Evolutionary conservation across 2,888 invertebrate species (phyloP).

Genomic region (Troglohyphantes excavatus): DNA sequence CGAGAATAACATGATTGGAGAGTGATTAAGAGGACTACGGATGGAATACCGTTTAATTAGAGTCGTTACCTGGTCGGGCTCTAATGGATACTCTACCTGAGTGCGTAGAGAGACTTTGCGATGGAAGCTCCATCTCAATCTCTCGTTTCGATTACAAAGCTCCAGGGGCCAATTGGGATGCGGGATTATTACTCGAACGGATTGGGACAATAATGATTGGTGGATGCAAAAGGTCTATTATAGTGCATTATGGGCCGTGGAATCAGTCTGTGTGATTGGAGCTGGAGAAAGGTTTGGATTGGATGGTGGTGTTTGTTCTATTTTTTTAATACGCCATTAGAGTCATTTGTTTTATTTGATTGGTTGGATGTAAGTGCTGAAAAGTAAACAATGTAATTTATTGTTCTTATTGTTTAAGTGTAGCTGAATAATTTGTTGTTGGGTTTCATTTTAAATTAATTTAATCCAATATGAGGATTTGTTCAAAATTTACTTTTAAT

Average conservation of each 20-base stretch:
- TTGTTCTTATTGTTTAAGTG: no score
- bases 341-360: no score
- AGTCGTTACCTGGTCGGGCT: slow-evolving; percentile 3
- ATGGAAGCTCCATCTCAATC: background rate
- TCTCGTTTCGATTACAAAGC: slow-evolving; percentile 2
- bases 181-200: background rate
- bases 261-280: no score
- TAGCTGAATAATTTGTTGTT: no score
- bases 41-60: slow-evolving; percentile 22
- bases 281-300: no score
- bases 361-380: no score
- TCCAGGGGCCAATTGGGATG: background rate
- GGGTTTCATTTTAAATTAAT: no score
- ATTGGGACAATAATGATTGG: background rate
- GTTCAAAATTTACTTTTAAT: no score
- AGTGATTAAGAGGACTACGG: slow-evolving; percentile 9
- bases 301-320: no score
- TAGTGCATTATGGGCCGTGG: background rate
- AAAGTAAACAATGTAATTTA: background rate
- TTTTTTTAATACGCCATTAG: no score
- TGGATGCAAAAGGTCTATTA: background rate
- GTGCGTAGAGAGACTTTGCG: background rate
- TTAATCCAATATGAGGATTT: no score
- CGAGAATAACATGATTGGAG: slow-evolving; percentile 5
- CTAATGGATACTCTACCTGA: background rate